phyloP scores from a whole-genome alignment of 1,140 invertebrate genomes.

The Drosophila carrolli region DNA sequence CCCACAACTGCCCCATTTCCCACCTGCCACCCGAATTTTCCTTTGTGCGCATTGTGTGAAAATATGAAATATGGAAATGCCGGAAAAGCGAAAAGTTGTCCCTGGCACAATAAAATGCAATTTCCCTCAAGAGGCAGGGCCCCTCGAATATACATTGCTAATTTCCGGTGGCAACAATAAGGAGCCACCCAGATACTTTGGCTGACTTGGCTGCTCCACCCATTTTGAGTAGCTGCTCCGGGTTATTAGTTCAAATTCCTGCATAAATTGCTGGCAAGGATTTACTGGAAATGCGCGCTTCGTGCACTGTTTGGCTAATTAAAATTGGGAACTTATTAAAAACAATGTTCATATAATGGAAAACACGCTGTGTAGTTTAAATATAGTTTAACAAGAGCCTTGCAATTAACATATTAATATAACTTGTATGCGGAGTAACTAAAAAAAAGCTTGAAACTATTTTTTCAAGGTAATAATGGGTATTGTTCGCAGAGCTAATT shows the following conservation, averaged over 20 bases:
- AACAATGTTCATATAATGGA: not conserved
- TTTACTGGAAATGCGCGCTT: slow-evolving; percentile 6
- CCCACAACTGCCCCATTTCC: not conserved
- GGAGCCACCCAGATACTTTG: slow-evolving; percentile 18
- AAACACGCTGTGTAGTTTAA: not conserved
- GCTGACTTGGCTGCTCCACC: not conserved
- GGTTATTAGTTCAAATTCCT: slow-evolving; percentile 35
- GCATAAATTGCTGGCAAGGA: slow-evolving; percentile 33
- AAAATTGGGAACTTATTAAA: slow-evolving; percentile 14
- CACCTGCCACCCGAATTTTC: not conserved
- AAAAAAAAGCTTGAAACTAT: no score
- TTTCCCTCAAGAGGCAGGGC: slow-evolving; percentile 38
- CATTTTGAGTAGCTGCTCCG: slow-evolving; percentile 1
- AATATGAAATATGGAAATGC: slow-evolving; percentile 62
- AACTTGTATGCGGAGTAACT: no score
- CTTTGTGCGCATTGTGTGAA: slow-evolving; percentile 63
- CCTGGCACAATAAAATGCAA: slow-evolving; percentile 66
- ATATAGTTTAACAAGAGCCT: not conserved
- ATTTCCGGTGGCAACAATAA: slow-evolving; percentile 56
- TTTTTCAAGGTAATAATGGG: no score
- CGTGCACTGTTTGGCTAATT: slow-evolving; percentile 8
- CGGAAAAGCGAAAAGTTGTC: slow-evolving; percentile 65
- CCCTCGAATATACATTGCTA: slow-evolving; percentile 52
- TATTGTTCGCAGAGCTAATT: no score
- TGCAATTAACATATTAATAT: slow-evolving; percentile 1